phyloP scores from a whole-genome alignment of 2,888 invertebrate genomes.

The Acronicta psi region DNA sequence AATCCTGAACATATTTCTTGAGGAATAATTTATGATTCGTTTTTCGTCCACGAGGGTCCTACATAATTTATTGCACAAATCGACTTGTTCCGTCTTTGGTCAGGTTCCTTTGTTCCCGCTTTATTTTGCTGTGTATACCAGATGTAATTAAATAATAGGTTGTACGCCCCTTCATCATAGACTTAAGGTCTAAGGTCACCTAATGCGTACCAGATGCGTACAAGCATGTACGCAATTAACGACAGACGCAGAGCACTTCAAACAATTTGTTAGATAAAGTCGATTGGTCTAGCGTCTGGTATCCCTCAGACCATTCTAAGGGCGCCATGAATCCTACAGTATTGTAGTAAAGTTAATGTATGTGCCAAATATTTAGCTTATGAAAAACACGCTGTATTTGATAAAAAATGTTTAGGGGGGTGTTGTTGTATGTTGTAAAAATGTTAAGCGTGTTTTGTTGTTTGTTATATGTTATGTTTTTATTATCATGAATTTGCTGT shows the following conservation, averaged over 20 bases:
- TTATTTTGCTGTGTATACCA: neutral
- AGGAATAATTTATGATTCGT: constrained; percentile 50
- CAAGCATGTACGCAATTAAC: constrained; percentile 45
- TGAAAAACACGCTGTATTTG: too few species aligned
- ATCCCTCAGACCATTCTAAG: constrained; percentile 34
- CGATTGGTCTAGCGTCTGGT: constrained; percentile 57
- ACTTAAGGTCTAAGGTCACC: constrained; percentile 57
- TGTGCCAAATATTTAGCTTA: constrained; percentile 17
- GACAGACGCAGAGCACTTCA: constrained; percentile 49
- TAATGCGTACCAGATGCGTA: constrained; percentile 56
- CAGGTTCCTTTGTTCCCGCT: constrained; percentile 24
- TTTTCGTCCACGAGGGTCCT: constrained; percentile 29
- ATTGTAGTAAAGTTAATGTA: constrained; percentile 12
- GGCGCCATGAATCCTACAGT: constrained; percentile 17
- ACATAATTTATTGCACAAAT: constrained; percentile 48
- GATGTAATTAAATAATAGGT: constrained; percentile 40
- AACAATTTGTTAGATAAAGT: constrained; percentile 52
- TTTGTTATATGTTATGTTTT: too few species aligned
- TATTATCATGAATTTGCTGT: too few species aligned
- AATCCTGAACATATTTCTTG: constrained; percentile 41
- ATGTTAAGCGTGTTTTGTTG: too few species aligned
- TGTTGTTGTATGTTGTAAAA: neutral
- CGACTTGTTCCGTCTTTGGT: constrained; percentile 35
- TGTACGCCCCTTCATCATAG: constrained; percentile 48
- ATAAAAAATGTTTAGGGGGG: too few species aligned